Conservation (phyloP, 1,140 invertebrate genomes). For the Brachionus angularis region DNA sequence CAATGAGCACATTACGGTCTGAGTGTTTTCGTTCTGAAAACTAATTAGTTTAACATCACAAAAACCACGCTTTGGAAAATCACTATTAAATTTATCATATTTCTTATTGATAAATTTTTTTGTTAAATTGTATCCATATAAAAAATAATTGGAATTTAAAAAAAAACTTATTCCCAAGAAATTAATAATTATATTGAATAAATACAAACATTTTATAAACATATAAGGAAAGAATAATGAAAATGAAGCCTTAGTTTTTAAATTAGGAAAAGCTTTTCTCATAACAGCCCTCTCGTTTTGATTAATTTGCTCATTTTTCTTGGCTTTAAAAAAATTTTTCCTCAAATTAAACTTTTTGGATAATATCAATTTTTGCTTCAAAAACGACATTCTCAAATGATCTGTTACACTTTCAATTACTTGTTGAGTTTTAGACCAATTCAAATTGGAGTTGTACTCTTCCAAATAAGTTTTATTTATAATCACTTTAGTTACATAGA, state of each 20-base stretch:
- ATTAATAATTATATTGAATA: conserved; percentile 11
- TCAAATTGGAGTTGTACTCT: conserved; percentile 14
- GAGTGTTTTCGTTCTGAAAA: conserved; percentile 47
- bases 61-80: conserved; percentile 25
- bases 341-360: conserved; percentile 10
- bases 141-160: conserved; percentile 53
- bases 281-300: not conserved
- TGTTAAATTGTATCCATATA: not conserved
- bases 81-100: not conserved
- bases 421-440: conserved; percentile 19
- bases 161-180: conserved; percentile 59
- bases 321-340: not conserved
- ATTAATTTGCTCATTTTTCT: not conserved
- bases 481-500: conserved; percentile 1
- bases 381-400: conserved; percentile 17
- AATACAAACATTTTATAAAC: conserved; percentile 24
- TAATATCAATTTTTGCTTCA: conserved; percentile 12
- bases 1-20: conserved; percentile 61
- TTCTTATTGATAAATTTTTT: not conserved
- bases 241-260: conserved; percentile 28
- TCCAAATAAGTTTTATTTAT: not conserved
- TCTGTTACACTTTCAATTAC: conserved; percentile 11
- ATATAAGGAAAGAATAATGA: conserved; percentile 13
- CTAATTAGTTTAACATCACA: not conserved
- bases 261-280: conserved; percentile 19